phyloP scores from a whole-genome alignment of 2,888 invertebrate genomes.

The Sympetrum striolatum region DNA sequence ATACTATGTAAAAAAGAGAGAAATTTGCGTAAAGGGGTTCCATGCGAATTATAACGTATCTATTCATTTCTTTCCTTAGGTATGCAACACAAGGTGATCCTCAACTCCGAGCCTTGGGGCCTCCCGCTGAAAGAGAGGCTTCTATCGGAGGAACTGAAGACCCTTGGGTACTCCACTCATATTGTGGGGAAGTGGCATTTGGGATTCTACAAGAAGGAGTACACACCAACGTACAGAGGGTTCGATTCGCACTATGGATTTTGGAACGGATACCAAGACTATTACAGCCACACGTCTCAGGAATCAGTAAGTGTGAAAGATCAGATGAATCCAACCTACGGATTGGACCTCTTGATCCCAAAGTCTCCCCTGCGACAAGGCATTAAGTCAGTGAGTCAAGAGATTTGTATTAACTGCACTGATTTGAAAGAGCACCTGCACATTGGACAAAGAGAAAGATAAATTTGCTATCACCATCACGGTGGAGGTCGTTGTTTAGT shows the following conservation, averaged over 20 bases:
- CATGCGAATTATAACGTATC: too few species aligned
- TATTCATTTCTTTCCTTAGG: constrained; percentile 59
- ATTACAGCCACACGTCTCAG: constrained; percentile 67
- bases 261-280: constrained; percentile 78
- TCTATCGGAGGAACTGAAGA: constrained; percentile 72
- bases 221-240: constrained; percentile 76
- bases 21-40: too few species aligned
- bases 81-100: constrained; percentile 74
- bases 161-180: constrained; percentile 77
- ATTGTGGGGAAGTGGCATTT: constrained; percentile 92
- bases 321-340: not conserved
- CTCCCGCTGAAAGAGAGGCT: constrained; percentile 71
- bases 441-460: too few species aligned
- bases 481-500: too few species aligned
- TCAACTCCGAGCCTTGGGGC: constrained; percentile 73
- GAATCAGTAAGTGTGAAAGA: not conserved
- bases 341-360: not conserved
- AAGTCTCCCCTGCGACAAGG: not conserved
- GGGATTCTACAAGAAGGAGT: constrained; percentile 76
- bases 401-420: not conserved
- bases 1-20: too few species aligned
- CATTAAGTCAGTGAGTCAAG: not conserved
- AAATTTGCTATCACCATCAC: too few species aligned
- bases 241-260: constrained; percentile 83
- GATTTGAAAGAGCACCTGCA: too few species aligned